Percentiles rank a stretch among this genome's conserved stretches.
Evolutionary conservation across 2,888 invertebrate species (phyloP).

Genomic region (Metopia argyrocephala): DNA sequence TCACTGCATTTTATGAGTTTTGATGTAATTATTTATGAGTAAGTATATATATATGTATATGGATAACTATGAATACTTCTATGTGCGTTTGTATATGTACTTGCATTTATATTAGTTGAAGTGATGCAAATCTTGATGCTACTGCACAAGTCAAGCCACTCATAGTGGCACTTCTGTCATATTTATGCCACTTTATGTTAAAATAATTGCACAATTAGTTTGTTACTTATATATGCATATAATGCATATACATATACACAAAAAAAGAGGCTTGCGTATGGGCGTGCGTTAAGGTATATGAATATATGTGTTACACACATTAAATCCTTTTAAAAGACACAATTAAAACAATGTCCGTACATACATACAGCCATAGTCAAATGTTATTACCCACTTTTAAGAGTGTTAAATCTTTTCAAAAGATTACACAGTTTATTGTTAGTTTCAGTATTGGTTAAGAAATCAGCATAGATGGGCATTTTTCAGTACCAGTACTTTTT

Average conservation of each 20-base stretch:
- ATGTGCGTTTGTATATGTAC: too few relatives aligned
- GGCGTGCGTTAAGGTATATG: neutral
- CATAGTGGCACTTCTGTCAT: constrained; percentile 76
- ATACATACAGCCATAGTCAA: too few relatives aligned
- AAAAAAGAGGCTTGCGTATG: neutral
- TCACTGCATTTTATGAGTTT: neutral
- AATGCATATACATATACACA: constrained; percentile 6
- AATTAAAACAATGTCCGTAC: too few relatives aligned
- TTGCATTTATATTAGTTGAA: constrained; percentile 24
- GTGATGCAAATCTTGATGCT: constrained; percentile 58
- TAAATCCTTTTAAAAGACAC: neutral
- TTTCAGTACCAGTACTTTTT: too few relatives aligned
- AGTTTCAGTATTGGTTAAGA: too few relatives aligned
- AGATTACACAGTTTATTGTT: too few relatives aligned
- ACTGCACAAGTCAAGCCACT: constrained; percentile 75
- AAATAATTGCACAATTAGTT: constrained; percentile 78
- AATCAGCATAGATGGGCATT: too few relatives aligned
- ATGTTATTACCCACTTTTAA: too few relatives aligned
- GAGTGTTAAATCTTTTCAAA: too few relatives aligned
- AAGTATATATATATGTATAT: neutral
- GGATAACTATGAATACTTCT: too few relatives aligned
- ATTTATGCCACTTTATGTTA: constrained; percentile 78
- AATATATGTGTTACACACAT: neutral
- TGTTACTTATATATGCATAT: constrained; percentile 65
- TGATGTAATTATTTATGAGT: neutral